phyloP scores from a whole-genome alignment of 1,140 invertebrate genomes.

The Drosophila nikananu region DNA sequence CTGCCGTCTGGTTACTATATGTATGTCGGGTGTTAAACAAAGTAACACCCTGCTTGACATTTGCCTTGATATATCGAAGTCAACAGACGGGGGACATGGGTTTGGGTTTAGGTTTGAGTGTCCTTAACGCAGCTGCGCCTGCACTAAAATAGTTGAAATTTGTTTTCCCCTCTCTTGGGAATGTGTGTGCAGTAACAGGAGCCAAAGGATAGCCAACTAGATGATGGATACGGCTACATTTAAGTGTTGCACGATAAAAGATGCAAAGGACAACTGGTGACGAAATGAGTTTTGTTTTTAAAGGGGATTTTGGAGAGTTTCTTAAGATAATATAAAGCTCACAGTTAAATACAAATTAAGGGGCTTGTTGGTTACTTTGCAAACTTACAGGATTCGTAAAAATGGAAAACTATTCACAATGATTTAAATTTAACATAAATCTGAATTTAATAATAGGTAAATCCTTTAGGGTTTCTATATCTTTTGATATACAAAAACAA shows the following conservation, averaged over 20 bases:
- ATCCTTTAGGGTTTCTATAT: background rate
- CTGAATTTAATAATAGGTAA: background rate
- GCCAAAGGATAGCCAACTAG: constrained; percentile 12
- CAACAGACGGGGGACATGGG: constrained; percentile 37
- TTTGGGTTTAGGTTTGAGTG: constrained; percentile 20
- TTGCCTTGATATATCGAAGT: constrained; percentile 73
- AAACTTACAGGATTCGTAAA: background rate
- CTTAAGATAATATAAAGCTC: background rate
- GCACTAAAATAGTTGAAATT: constrained; percentile 73
- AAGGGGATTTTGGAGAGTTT: background rate
- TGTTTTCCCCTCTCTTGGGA: constrained; percentile 7
- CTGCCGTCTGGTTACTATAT: constrained; percentile 11
- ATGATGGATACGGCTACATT: constrained; percentile 43
- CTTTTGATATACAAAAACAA: background rate
- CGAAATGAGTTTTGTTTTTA: constrained; percentile 1
- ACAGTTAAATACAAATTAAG: constrained; percentile 1
- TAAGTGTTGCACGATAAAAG: constrained; percentile 24
- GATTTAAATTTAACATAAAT: background rate
- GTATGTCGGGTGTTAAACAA: constrained; percentile 53
- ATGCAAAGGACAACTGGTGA: constrained; percentile 9
- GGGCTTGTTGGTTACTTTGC: background rate
- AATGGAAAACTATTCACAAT: background rate
- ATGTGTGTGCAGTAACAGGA: background rate
- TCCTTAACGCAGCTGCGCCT: constrained; percentile 65
- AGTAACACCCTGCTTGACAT: constrained; percentile 69